A percentile compares a stretch with the other conserved stretches of the same genome.
Evolutionary conservation across 1,140 invertebrate species (phyloP).

Genomic region (Drosophila obscura): DNA sequence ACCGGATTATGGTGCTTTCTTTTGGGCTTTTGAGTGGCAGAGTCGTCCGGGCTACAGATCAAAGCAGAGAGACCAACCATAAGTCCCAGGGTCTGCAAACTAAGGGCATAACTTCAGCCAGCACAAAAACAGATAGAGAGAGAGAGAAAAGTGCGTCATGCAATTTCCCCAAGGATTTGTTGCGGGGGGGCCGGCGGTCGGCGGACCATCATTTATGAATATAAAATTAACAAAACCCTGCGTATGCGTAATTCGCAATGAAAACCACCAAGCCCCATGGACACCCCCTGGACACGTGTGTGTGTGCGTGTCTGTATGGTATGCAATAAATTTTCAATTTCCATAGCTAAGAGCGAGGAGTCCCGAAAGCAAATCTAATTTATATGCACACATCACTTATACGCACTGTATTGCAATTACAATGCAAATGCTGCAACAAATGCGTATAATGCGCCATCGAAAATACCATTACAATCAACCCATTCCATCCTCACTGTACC

Average conservation of each 20-base stretch:
- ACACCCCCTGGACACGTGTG: constrained; percentile 7
- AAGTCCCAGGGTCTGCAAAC: background rate
- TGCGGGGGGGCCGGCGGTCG: too few relatives aligned
- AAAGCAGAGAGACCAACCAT: constrained; percentile 23
- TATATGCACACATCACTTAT: constrained; percentile 77
- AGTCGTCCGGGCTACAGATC: constrained; percentile 11
- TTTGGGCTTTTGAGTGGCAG: constrained; percentile 13
- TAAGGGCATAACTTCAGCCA: constrained; percentile 32
- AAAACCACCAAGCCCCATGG: constrained; percentile 11
- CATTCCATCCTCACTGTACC: background rate
- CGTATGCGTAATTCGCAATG: constrained; percentile 70
- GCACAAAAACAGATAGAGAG: background rate
- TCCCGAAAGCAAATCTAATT: constrained; percentile 68
- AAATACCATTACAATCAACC: constrained; percentile 46
- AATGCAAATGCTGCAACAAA: constrained; percentile 67
- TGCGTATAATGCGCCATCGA: constrained; percentile 42
- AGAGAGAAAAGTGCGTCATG: constrained; percentile 45
- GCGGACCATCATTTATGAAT: constrained; percentile 61
- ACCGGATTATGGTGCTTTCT: constrained; percentile 36
- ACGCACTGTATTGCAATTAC: constrained; percentile 64
- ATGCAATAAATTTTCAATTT: constrained; percentile 77
- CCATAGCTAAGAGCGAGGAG: constrained; percentile 34
- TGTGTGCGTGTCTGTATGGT: constrained; percentile 3
- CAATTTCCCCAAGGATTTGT: constrained; percentile 45
- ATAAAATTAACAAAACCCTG: constrained; percentile 74